Evolutionary conservation across 2,797 vertebrate genomes (phyloP), one percentile per base, ranked within the genome.

Genomic region (Siniperca obscura): DNA sequence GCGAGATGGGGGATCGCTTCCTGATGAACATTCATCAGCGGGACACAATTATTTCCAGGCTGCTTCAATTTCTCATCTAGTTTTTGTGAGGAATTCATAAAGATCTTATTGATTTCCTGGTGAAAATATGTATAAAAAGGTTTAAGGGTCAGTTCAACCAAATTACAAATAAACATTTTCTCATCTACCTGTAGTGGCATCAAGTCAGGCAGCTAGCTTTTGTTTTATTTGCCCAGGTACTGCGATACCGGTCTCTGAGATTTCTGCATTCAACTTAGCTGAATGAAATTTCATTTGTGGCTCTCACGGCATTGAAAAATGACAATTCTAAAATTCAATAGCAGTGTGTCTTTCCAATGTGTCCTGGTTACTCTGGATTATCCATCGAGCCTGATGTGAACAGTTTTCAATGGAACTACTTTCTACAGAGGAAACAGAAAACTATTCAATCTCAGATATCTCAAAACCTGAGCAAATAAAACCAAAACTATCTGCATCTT

Each of bases 11-110:
- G 76, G 81, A 70, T 56, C 38, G 40, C 67, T 80, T 87, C 67
- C 85, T 86, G 85, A 89, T 90, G 85, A 92, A 89, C 86, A 86
- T 89, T 88, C 86, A 88, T 93, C 90, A 90, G 78, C 25, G 0
- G 75, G 59, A 67, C 75, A 53, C 85, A 87, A 88, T 94, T 91
- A 91, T 90, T 91, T 91, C 89, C 83, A 87, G 82, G 69, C 81
- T 36, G 87, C 76, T 76, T 84, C 74, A 56, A 72, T 86, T 79
- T 83, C 68, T 88, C 85, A 91, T 91, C 76, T 30, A 42, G 53
- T 70, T 80, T 30, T 69, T 22, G 56, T n/a, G 30, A 79, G 48
- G 62, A 80, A 85, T 73, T 85, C 30, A 55, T 56, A 9, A 53
- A 74, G 61, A 78, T 70, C 16, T 46, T 21, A 70, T 48, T 57